Conservation (phyloP, 2,888 invertebrate species). For the Drosophila emarginata region DNA sequence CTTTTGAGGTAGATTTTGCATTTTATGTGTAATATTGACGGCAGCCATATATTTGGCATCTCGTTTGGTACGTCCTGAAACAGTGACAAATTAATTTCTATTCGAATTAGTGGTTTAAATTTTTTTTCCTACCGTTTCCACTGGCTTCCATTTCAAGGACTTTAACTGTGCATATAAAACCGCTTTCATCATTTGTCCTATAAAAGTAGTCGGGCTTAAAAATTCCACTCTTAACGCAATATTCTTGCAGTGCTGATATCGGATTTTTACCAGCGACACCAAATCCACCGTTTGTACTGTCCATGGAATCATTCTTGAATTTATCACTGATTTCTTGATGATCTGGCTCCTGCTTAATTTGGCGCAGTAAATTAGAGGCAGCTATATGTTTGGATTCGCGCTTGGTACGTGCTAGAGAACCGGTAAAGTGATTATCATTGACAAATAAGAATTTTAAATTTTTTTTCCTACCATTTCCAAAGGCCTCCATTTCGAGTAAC, state of each 20-base stretch:
- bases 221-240: constrained; percentile 67
- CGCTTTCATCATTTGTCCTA: constrained; percentile 67
- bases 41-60: constrained; percentile 82
- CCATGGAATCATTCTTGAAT: not conserved
- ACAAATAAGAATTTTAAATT: not conserved
- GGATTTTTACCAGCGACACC: not conserved
- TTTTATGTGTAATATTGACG: constrained; percentile 82
- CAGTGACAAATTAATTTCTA: not conserved
- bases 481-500: not conserved
- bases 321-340: not conserved
- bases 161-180: constrained; percentile 76
- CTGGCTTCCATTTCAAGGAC: constrained; percentile 80
- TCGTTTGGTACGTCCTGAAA: constrained; percentile 81
- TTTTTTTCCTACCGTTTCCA: constrained; percentile 79
- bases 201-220: constrained; percentile 72
- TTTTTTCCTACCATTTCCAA: not conserved
- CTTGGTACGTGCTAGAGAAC: not conserved
- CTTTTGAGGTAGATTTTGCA: constrained; percentile 68
- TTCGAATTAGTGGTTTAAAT: not conserved
- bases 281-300: not conserved
- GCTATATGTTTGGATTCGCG: not conserved
- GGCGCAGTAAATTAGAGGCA: not conserved
- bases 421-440: not conserved
- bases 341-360: not conserved
- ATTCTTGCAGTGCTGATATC: constrained; percentile 80